Base-by-base conservation (phyloP, 1,140 invertebrate species). In the Apis florea region DNA sequence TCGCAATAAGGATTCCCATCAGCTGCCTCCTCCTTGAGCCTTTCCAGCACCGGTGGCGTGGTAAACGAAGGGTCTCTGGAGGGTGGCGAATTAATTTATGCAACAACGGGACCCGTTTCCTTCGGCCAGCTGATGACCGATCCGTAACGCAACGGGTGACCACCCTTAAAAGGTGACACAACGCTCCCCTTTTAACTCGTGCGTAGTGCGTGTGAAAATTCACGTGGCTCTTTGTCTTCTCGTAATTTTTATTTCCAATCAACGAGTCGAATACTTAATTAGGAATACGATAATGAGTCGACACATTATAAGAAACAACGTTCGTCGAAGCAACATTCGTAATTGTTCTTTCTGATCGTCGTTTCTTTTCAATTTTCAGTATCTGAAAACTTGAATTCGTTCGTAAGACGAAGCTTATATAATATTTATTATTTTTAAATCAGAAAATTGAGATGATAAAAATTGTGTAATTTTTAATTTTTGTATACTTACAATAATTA, bases 151-250 rank as follows among this genome's bases (percentile, higher is more conserved):
- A 83, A 89, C 87, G 90, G 90, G 83, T 82, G 87, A 83, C 88
- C 88, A 88, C 87, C 87, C 89, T 85, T 80, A 69, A 84, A 69
- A 47, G n/a, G 3, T 31, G 47, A n/a, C 21, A 4, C 19, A n/a
- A 10, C 49, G 12, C 49, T 54, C 61, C 59, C 53, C 26, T 53
- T 21, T 71, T 75, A 54, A 59, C 77, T 80, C 78, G 78, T n/a
- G n/a, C n/a, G n/a, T 79, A 86, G 85, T 85, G 82, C 91, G 91
- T 92, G 91, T 91, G 91, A 92, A 92, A 91, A 91, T 89, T 82
- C 82, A 74, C 85, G 75, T 68, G 19, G 78, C 47, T 70, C 70
- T 89, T 92, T 91, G 89, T 92, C 90, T 91, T 89, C n/a, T n/a
- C 68, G 53, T 85, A 61, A 79, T 81, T 89, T 89, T 78, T 24